Percentiles rank a stretch among this genome's conserved stretches.
Conservation (phyloP, 2,797 vertebrate species). For the Oryzias sinensis region DNA sequence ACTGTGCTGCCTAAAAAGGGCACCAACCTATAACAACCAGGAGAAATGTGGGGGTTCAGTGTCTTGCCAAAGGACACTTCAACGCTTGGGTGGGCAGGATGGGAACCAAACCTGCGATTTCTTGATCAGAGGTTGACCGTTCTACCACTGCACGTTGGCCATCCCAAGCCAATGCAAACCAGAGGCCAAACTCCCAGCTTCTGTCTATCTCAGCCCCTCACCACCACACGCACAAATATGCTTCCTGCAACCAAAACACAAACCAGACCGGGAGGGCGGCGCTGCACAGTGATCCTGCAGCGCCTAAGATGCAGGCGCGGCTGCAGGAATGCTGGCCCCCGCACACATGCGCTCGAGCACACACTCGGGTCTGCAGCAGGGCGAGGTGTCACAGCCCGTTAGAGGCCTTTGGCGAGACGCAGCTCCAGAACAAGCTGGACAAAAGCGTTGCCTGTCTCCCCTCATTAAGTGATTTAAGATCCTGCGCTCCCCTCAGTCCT, state of each 20-base stretch:
- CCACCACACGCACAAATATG: conserved; percentile 50
- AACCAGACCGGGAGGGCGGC: conserved; percentile 34
- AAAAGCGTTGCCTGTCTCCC: conserved; percentile 76
- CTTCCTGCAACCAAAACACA: conserved; percentile 30
- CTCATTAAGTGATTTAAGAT: conserved; percentile 78
- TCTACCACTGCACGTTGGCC: not conserved
- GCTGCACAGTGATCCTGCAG: conserved; percentile 19
- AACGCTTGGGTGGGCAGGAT: no score
- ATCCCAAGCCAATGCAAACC: conserved; percentile 37
- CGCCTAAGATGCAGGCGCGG: conserved; percentile 32
- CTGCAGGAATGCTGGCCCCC: conserved; percentile 42
- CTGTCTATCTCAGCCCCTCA: conserved; percentile 33
- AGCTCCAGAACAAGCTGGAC: conserved; percentile 71
- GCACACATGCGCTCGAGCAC: conserved; percentile 31
- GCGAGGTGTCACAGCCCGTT: conserved; percentile 76
- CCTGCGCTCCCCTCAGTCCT: conserved; percentile 68
- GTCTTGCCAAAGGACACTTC: no score
- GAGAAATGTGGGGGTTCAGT: no score
- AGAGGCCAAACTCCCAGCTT: conserved; percentile 52
- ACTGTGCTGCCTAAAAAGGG: no score
- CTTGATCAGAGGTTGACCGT: no score
- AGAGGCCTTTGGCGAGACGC: conserved; percentile 70
- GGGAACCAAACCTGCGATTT: no score
- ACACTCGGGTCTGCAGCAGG: conserved; percentile 54
- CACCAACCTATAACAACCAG: no score